Base-by-base conservation (phyloP, 2,797 vertebrate genomes). In the Monodelphis domestica region DNA sequence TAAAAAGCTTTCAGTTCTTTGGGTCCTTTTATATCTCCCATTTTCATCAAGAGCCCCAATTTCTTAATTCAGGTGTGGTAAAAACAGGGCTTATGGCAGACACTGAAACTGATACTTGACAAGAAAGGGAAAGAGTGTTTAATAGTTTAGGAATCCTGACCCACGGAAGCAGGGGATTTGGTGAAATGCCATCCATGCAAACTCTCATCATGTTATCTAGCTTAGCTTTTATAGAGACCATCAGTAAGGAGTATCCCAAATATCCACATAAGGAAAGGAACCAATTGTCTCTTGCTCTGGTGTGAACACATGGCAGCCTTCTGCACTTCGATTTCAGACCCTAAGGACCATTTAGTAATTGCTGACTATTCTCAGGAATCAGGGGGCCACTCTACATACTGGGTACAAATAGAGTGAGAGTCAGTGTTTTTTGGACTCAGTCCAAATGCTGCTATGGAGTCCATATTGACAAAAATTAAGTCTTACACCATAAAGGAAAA, bases 401-500 rank as follows among this genome's bases (percentile, higher is more conserved):
- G 78, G 50, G 38, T 33, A 30, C 4, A 2, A 52, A 6, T 6
- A 6, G 90, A 53, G 50, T 30, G 1, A 57, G 57, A 29, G 28
- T 14, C 0, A n/a, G n/a, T 26, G 70, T 12, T 45, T 63, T 70
- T 84, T 84, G 70, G 38, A 50, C 70, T 3, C 2, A 7, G 0
- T 51, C 87, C 1, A 0, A 29, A 11, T 26, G 50, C 33, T 55
- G n/a, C 87, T 5, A 0, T 84, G 0, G 0, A n/a, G 3, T 30
- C 30, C 33, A 33, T 21, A 0, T 50, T 33, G 15, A 57, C 57
- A 28, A 38, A 7, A 1, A 4, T 2, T 3, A 0, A 52, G 33
- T 3, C 0, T 5, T 0, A 12, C 0, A 29, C 92, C 10, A 0
- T 2, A 52, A 1, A n/a, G 59, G 89, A 24, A 50, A n/a, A 45